phyloP scores from a whole-genome alignment of 2,113 vertebrate species.

The Eclectus roratus region DNA sequence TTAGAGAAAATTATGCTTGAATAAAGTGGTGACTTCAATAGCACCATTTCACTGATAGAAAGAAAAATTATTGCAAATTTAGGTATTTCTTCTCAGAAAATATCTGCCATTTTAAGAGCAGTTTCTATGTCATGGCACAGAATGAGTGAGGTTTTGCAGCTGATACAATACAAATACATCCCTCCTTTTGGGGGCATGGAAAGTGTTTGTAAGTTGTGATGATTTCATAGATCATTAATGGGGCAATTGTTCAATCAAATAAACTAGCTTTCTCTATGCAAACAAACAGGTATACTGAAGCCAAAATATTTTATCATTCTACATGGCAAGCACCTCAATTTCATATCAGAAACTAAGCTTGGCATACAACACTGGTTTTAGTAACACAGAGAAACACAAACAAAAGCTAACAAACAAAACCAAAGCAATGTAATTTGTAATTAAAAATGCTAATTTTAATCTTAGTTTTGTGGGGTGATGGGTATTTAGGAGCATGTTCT shows the following conservation, averaged over 20 bases:
- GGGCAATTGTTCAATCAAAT: background rate
- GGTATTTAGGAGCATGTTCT: background rate
- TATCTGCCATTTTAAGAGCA: background rate
- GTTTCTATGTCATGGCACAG: background rate
- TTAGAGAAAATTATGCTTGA: background rate
- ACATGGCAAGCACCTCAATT: background rate
- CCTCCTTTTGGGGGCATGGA: background rate
- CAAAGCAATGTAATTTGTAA: background rate
- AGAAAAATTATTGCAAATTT: background rate
- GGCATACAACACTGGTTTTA: background rate
- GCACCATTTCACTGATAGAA: background rate
- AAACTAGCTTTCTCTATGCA: constrained; percentile 2
- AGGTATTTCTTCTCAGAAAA: background rate
- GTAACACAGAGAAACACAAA: background rate
- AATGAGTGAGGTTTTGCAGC: background rate
- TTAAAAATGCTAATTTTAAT: background rate
- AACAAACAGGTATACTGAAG: background rate
- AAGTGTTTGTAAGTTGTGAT: background rate
- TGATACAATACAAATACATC: background rate
- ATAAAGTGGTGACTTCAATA: background rate
- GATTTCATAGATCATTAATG: background rate
- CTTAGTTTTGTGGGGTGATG: background rate
- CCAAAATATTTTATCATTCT: background rate
- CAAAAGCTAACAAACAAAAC: background rate
- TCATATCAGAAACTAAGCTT: background rate